phyloP scores from a whole-genome alignment of 2,888 invertebrate genomes.

The Erebia ligea region DNA sequence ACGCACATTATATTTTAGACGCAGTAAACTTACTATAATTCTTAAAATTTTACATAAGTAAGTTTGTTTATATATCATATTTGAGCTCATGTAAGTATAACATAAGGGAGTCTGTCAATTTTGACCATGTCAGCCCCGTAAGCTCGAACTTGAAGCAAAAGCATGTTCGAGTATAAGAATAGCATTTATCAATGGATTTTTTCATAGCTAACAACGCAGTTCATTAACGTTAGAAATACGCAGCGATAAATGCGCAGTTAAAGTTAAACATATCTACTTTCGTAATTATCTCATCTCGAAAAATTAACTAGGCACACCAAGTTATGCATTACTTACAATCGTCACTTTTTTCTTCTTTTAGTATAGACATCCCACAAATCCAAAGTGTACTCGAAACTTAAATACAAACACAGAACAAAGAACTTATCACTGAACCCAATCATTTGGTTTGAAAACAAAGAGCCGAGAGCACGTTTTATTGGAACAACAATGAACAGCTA shows the following conservation, averaged over 20 bases:
- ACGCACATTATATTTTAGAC: conserved; percentile 4
- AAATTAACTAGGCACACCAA: neutral
- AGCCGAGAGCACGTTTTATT: conserved; percentile 49
- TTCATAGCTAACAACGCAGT: too few relatives aligned
- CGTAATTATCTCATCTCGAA: conserved; percentile 4
- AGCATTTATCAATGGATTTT: neutral
- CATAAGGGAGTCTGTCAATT: too few relatives aligned
- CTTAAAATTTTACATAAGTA: too few relatives aligned
- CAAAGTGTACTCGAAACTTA: conserved; percentile 36
- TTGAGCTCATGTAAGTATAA: too few relatives aligned
- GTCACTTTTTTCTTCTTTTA: conserved; percentile 43
- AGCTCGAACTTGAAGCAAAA: too few relatives aligned
- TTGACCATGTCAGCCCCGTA: too few relatives aligned
- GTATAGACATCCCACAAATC: conserved; percentile 43
- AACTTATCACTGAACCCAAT: conserved; percentile 50
- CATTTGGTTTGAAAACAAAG: conserved; percentile 47
- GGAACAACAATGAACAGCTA: conserved; percentile 52
- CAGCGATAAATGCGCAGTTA: conserved; percentile 4
- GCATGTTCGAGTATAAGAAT: too few relatives aligned
- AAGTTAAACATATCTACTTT: neutral
- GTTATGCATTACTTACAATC: conserved; percentile 55
- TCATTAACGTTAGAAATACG: neutral
- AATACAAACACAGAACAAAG: conserved; percentile 47
- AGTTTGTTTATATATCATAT: too few relatives aligned
- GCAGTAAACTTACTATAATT: neutral